Conservation (phyloP, 92 coral and sea anemone genomes). For the Montipora capitata region DNA sequence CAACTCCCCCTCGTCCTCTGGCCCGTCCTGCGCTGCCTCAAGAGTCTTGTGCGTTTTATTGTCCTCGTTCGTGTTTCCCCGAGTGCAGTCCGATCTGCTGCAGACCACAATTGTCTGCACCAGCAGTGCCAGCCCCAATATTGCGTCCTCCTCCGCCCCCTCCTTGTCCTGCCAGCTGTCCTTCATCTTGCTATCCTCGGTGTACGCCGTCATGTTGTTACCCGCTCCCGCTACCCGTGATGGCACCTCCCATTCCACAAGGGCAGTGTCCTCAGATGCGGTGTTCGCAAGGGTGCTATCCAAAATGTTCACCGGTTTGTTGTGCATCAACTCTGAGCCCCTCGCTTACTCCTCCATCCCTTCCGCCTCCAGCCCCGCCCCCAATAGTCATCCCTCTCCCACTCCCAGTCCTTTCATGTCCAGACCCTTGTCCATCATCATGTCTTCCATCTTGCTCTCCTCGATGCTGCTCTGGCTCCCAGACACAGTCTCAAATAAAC, state of each 20-base stretch:
- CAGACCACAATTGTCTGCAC: constrained; percentile 46
- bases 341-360: constrained; percentile 1
- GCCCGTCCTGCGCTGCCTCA: constrained; percentile 29
- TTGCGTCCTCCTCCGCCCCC: constrained; percentile 35
- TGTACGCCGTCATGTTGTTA: constrained; percentile 42
- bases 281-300: constrained; percentile 38
- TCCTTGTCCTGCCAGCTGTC: constrained; percentile 46
- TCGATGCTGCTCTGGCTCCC: constrained; percentile 59
- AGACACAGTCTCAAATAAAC: constrained; percentile 21
- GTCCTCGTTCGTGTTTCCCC: constrained; percentile 77
- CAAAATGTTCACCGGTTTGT: constrained; percentile 41
- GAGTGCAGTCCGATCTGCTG: constrained; percentile 74
- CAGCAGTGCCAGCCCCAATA: constrained; percentile 56
- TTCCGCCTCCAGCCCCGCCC: constrained; percentile 23
- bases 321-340: constrained; percentile 26
- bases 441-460: constrained; percentile 77
- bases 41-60: constrained; percentile 56
- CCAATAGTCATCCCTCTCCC: constrained; percentile 53
- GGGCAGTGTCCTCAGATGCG: constrained; percentile 39
- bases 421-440: constrained; percentile 72
- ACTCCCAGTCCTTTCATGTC: constrained; percentile 61
- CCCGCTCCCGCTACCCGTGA: constrained; percentile 13
- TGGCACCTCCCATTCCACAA: neutral
- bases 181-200: constrained; percentile 42
- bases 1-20: constrained; percentile 20